A percentile compares a stretch with the other conserved stretches of the same genome.
Conservation (phyloP, 2,888 invertebrate genomes). For the Aphodius sticticus region DNA sequence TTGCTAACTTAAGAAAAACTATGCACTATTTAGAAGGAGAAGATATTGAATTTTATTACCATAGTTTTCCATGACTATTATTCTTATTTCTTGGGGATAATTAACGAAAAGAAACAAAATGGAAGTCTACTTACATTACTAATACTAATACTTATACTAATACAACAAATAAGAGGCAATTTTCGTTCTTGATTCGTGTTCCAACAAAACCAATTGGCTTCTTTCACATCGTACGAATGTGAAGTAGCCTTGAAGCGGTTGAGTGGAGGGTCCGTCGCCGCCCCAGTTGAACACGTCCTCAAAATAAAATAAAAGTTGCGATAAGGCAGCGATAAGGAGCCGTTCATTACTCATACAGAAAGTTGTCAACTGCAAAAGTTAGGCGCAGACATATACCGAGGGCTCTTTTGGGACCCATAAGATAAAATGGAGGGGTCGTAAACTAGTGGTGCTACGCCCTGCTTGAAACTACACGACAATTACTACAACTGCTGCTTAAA, state of each 20-base stretch:
- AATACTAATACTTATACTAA: too few relatives aligned
- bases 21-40: too few relatives aligned
- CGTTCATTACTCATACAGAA: slow-evolving; percentile 49
- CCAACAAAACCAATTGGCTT: too few relatives aligned
- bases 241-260: not conserved
- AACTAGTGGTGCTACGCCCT: slow-evolving; percentile 47
- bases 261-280: not conserved
- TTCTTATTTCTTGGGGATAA: too few relatives aligned
- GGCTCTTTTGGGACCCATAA: slow-evolving; percentile 45
- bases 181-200: too few relatives aligned
- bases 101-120: too few relatives aligned
- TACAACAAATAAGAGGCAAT: too few relatives aligned
- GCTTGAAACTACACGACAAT: slow-evolving; percentile 41
- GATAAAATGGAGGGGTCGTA: slow-evolving; percentile 47
- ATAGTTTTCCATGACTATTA: too few relatives aligned
- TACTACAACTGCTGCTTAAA: slow-evolving; percentile 28
- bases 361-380: slow-evolving; percentile 50
- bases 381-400: slow-evolving; percentile 45
- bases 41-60: too few relatives aligned
- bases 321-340: slow-evolving; percentile 45
- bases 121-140: too few relatives aligned
- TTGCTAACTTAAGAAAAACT: too few relatives aligned
- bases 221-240: not conserved
- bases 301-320: slow-evolving; percentile 39
- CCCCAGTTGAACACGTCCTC: slow-evolving; percentile 8